Base-by-base conservation (phyloP, 1,140 invertebrate genomes). In the Augochlora pura region DNA sequence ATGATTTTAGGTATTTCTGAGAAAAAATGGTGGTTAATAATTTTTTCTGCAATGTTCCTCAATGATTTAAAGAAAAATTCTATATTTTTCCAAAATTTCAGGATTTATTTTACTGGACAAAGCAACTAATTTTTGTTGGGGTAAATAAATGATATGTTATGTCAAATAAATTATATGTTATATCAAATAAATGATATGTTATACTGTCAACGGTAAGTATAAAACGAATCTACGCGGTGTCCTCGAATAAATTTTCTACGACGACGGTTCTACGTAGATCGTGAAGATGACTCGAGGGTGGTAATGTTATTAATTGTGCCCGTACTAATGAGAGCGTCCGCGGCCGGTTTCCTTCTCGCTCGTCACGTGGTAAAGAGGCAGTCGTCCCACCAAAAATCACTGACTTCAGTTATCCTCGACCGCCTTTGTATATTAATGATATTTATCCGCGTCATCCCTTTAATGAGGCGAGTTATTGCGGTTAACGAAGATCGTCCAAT, bases 301-400 rank as follows among this genome's bases (percentile, higher is more conserved):
- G 10, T 52, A 57, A 79, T 23, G 23, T 54, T 52, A 39, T 72
- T 74, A 78, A 79, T 83, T 74, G 46, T 46, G 14, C 16, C 21
- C 25, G n/a, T 49, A 57, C 42, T 82, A 84, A 84, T 75, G 81
- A 84, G 80, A 69, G 25, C 7, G 42, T 14, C 16, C 27, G 21
- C 14, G 27, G 32, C 27, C 14, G 27, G 32, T n/a, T 59, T 57
- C 60, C 57, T 2, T 57, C 8, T 74, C 77, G 66, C 46, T 46
- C 12, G 25, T 9, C 57, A 52, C n/a, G 27, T 25, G 27, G 16
- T 18, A 39, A 38, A 83, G 25, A 52, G 77, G 67, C 23, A n/a
- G 21, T 46, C 21, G 18, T 38, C 23, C 38, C 14, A n/a, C 70
- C 18, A 7, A 23, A n/a, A 46, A 64, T 49, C 8, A 80, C 3